phyloP scores from a whole-genome alignment of 2,888 invertebrate genomes.

The Troides aeacus region DNA sequence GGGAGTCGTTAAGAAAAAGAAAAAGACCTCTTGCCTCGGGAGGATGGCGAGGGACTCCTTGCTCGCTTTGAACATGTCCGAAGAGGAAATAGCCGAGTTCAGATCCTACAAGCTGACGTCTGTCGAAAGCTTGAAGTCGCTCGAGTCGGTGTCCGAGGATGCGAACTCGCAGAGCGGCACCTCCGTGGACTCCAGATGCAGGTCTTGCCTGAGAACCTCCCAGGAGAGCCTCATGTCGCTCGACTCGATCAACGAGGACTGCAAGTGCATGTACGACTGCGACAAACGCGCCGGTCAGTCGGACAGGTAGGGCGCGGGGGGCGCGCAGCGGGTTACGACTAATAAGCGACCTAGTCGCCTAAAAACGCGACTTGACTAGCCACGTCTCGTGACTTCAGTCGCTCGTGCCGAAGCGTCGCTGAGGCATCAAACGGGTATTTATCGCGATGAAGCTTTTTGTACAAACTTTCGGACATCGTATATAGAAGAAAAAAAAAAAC shows the following conservation, averaged over 20 bases:
- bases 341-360: constrained; percentile 8
- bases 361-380: not conserved
- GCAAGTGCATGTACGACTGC: constrained; percentile 56
- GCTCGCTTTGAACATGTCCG: constrained; percentile 70
- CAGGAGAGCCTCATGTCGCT: constrained; percentile 74
- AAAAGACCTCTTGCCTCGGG: constrained; percentile 67
- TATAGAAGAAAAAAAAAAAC: not conserved
- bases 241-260: constrained; percentile 72
- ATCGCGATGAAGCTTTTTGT: constrained; percentile 18
- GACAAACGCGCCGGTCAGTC: constrained; percentile 54
- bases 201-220: constrained; percentile 62
- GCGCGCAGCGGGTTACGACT: not conserved
- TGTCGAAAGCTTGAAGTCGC: constrained; percentile 64
- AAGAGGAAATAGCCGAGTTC: constrained; percentile 72
- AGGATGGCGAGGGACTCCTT: constrained; percentile 74
- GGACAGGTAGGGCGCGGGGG: constrained; percentile 45
- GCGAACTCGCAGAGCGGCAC: constrained; percentile 70
- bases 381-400: constrained; percentile 4
- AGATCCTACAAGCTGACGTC: constrained; percentile 70
- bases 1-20: constrained; percentile 59
- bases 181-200: constrained; percentile 66
- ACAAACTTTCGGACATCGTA: constrained; percentile 13
- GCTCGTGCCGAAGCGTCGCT: constrained; percentile 7
- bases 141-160: constrained; percentile 74
- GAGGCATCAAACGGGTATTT: constrained; percentile 19